These are phyloP conservation scores for Orientallactaga sibirica DNA, from an alignment of 2,797 vertebrate genomes.

Conservation along the genomic window DNA sequence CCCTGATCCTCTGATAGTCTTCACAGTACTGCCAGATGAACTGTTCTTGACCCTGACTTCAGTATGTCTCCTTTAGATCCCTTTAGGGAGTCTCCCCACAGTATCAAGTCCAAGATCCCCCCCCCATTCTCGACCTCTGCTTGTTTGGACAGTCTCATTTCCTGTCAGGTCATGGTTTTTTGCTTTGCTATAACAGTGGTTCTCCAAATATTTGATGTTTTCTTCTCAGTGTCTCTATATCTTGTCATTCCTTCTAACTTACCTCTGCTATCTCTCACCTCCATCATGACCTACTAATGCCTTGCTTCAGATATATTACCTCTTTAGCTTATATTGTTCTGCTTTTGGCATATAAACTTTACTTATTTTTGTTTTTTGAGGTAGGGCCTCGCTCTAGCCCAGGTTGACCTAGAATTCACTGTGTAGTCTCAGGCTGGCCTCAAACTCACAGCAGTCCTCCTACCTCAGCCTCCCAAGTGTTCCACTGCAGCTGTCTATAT, in stretches of 20 bases:
- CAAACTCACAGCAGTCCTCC: too few relatives aligned
- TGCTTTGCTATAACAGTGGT: background rate
- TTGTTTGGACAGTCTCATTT: constrained; percentile 9
- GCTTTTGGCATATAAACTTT: background rate
- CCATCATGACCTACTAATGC: background rate
- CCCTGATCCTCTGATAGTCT: background rate
- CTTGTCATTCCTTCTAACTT: background rate
- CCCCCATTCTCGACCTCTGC: background rate
- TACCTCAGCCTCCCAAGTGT: too few relatives aligned
- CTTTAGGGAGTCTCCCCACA: background rate
- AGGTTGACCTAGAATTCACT: too few relatives aligned
- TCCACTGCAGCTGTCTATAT: too few relatives aligned
- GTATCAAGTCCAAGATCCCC: constrained; percentile 5
- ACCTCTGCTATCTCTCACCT: background rate
- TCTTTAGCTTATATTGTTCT: constrained; percentile 14
- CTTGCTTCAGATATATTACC: background rate
- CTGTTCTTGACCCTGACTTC: constrained; percentile 7
- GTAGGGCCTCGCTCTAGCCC: too few relatives aligned
- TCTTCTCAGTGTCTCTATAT: background rate
- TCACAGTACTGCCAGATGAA: constrained; percentile 4
- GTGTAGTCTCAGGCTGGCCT: too few relatives aligned
- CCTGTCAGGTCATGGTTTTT: background rate
- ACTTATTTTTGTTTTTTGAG: background rate
- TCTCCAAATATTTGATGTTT: background rate
- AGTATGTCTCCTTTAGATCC: background rate